These are phyloP conservation scores for Megaceryle torquata DNA, from an alignment of 2,113 vertebrate species.

Conservation along the genomic window DNA sequence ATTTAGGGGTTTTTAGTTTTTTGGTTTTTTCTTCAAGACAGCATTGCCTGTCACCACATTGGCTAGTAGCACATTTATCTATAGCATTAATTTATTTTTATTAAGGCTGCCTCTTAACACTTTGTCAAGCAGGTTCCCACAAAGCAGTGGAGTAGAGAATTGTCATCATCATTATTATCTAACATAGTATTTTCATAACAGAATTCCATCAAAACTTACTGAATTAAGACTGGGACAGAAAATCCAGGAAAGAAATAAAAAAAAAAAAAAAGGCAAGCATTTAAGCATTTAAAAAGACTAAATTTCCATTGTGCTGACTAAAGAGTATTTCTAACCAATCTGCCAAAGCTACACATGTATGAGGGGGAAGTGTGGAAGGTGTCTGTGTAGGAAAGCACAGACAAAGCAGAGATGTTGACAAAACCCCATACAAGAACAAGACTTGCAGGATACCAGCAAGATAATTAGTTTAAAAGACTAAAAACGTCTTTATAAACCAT, in stretches of 20 bases:
- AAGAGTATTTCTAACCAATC: not conserved
- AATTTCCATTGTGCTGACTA: not conserved
- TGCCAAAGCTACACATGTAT: not conserved
- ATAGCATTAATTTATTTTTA: not conserved
- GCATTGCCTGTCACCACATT: not conserved
- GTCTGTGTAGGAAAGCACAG: not conserved
- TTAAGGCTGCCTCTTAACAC: not conserved
- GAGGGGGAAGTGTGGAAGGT: not conserved
- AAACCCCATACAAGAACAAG: not conserved
- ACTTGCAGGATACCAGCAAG: not conserved
- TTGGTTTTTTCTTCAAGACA: not conserved
- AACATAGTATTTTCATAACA: not conserved
- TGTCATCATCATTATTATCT: not conserved
- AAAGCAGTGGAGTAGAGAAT: not conserved
- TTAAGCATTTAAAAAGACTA: not conserved
- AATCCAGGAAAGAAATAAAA: not conserved
- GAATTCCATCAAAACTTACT: not conserved
- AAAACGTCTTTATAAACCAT: not conserved
- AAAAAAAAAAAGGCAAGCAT: not conserved
- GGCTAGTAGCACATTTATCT: not conserved
- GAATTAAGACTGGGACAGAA: not conserved
- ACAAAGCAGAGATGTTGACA: not conserved
- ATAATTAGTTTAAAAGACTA: not conserved
- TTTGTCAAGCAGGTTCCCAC: not conserved
- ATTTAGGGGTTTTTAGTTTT: not conserved